phyloP scores from a whole-genome alignment of 1,140 invertebrate species.

The silkworm (Bombyx mori) region DNA sequence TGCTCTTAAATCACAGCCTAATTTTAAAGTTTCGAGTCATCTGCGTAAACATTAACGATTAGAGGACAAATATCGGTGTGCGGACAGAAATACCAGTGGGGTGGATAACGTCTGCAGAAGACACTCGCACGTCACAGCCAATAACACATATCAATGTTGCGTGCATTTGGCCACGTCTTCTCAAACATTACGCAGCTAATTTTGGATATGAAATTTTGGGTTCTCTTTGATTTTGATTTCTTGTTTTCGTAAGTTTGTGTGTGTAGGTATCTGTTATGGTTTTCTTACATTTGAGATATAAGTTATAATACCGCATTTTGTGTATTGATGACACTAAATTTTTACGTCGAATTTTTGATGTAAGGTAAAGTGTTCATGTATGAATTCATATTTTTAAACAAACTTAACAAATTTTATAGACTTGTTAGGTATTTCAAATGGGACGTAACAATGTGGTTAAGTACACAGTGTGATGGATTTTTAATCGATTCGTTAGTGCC shows the following conservation, averaged over 20 bases:
- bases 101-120: slow-evolving; percentile 22
- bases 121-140: slow-evolving; percentile 51
- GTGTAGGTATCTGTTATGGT: no score
- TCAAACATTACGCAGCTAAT: slow-evolving; percentile 22
- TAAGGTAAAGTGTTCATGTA: no score
- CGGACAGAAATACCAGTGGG: slow-evolving; percentile 56
- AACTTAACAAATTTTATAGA: not conserved
- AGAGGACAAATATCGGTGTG: slow-evolving; percentile 12
- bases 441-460: no score
- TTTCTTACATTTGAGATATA: no score
- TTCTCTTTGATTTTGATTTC: not conserved
- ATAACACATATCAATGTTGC: slow-evolving; percentile 59
- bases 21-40: slow-evolving; percentile 55
- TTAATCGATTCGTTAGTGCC: no score
- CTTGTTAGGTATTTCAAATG: slow-evolving; percentile 3
- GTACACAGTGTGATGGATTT: no score
- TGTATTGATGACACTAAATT: no score
- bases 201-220: slow-evolving; percentile 29
- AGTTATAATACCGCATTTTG: no score
- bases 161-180: slow-evolving; percentile 55
- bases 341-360: no score
- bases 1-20: slow-evolving; percentile 27
- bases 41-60: slow-evolving; percentile 53
- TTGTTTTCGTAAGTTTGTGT: no score
- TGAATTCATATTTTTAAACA: slow-evolving; percentile 5